Base-by-base conservation (phyloP, 2,888 invertebrate species). In the Nymphalis urticae region DNA sequence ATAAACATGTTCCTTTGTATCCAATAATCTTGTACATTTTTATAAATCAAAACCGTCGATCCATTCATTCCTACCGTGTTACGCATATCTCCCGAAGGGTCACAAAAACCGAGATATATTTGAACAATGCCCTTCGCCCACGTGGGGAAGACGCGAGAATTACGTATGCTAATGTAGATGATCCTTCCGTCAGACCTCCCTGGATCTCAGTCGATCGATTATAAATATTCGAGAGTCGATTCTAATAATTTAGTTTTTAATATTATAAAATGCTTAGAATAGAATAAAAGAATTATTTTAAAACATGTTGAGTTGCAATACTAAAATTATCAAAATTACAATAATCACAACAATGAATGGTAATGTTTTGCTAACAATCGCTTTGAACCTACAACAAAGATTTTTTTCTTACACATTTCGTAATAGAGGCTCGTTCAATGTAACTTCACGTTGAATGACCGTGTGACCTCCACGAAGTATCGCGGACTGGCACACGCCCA, bases 131-230 rank as follows among this genome's bases (percentile, higher is more conserved):
- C 81, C 82, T 78, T 69, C 76, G 75, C 79, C 79, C 79, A 79
- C 79, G 76, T 74, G 73, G 66, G 65, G 64, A 72, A 76, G 76
- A 74, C 75, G 77, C 69, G 74, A 73, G 73, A 75, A 91, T 92
- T 90, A 91, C 86, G 87, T 90, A 92, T 92, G 92, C 80, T 88
- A 92, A 92, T 92, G 85, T 83, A 76, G 76, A 80, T 83, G 88
- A 90, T 90, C 89, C 90, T 89, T 89, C 88, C 87, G 88, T 85
- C 85, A 85, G 90, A 90, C 92, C 89, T 88, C 90, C 88, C 84
- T 68, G 64, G 42, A 51, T 48, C 32, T 6, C n/a, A 48, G 53
- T 21, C 72, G 48, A 42, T 72, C 72, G 69, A 48, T 60, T 4
- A 60, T 24, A 24, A 53, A 21, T 24, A 61, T 58, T 59, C 50